Evolutionary conservation across 2,113 vertebrate genomes (phyloP).

Genomic region (Isurus oxyrinchus): DNA sequence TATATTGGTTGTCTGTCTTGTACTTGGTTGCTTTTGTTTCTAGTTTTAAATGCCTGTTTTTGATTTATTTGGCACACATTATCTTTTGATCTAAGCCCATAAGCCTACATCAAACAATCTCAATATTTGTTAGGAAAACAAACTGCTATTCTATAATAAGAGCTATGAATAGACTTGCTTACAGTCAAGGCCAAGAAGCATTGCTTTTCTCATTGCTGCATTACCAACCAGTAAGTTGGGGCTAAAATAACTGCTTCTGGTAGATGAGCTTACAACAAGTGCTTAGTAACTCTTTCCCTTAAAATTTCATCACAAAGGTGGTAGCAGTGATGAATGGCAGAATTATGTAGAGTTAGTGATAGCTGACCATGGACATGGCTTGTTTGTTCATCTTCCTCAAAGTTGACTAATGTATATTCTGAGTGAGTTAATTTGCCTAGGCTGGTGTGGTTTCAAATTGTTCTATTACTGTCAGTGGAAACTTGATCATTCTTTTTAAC

Average conservation of each 20-base stretch:
- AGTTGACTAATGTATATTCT: neutral
- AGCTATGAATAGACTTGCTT: neutral
- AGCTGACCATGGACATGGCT: neutral
- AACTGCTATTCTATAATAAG: neutral
- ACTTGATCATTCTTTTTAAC: neutral
- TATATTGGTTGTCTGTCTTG: neutral
- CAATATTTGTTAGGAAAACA: neutral
- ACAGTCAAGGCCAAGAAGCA: neutral
- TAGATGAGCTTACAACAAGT: neutral
- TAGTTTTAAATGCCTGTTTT: neutral
- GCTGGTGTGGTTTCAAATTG: neutral
- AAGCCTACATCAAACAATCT: neutral
- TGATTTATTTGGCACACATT: neutral
- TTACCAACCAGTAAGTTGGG: neutral
- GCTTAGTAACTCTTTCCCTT: neutral
- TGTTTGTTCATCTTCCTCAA: neutral
- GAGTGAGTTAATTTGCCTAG: neutral
- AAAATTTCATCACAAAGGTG: neutral
- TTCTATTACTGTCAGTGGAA: neutral
- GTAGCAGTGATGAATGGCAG: neutral
- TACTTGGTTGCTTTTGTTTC: neutral
- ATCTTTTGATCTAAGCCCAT: neutral
- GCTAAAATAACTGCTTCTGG: neutral
- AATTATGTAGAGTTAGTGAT: neutral
- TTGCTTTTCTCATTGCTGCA: neutral